These are phyloP conservation scores for Periophthalmus modestus DNA, from an alignment of 2,113 vertebrate genomes.

Conservation along the genomic window DNA sequence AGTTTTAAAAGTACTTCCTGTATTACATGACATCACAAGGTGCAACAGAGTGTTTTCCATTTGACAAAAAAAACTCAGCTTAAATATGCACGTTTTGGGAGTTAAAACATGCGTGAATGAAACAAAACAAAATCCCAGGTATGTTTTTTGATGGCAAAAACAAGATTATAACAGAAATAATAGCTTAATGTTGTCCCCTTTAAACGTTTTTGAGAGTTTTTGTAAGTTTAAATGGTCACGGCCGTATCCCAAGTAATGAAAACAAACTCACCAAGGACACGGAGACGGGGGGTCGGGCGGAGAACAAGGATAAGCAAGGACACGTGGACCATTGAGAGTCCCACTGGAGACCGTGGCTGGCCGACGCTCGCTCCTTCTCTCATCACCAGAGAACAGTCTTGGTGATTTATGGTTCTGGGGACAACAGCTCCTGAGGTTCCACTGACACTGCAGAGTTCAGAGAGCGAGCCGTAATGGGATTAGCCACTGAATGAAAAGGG, in stretches of 20 bases:
- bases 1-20: no score
- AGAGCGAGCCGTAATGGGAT: conserved; percentile 57
- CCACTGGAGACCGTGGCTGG: conserved; percentile 12
- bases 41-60: no score
- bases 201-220: neutral
- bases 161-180: no score
- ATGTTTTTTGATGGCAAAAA: no score
- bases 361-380: conserved; percentile 18
- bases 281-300: neutral
- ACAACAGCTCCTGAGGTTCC: conserved; percentile 44
- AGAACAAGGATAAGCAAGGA: conserved; percentile 4
- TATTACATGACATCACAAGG: no score
- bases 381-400: conserved; percentile 25
- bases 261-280: conserved; percentile 13
- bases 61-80: no score
- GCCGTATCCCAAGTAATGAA: neutral
- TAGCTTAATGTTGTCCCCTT: no score
- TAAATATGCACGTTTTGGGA: no score
- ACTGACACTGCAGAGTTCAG: conserved; percentile 38
- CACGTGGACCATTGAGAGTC: conserved; percentile 5
- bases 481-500: conserved; percentile 49
- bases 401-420: conserved; percentile 54
- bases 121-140: no score
- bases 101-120: no score
- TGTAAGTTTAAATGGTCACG: neutral